phyloP scores from a whole-genome alignment of 1,140 invertebrate genomes.

The Subanguina moxae region DNA sequence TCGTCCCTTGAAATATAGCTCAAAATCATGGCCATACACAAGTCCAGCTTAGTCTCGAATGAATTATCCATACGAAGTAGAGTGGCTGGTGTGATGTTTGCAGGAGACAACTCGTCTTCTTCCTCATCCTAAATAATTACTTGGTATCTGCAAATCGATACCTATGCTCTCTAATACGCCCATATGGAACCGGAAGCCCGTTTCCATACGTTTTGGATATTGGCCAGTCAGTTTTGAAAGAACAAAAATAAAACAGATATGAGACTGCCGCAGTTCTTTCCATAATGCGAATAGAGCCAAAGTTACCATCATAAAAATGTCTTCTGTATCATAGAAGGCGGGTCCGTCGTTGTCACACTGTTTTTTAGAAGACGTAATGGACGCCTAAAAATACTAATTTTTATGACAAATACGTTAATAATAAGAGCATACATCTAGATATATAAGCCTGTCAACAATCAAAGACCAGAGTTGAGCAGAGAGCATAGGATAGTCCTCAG shows the following conservation, averaged over 20 bases:
- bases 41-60: slow-evolving; percentile 18
- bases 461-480: slow-evolving; percentile 21
- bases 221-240: too few relatives aligned
- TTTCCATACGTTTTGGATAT: too few relatives aligned
- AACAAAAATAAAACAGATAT: too few relatives aligned
- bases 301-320: slow-evolving; percentile 10
- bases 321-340: not conserved
- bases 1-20: slow-evolving; percentile 3
- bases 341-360: not conserved
- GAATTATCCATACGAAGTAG: not conserved
- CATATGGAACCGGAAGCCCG: too few relatives aligned
- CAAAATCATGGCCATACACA: slow-evolving; percentile 20
- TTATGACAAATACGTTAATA: too few relatives aligned
- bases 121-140: not conserved
- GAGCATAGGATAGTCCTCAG: slow-evolving; percentile 6
- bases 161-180: too few relatives aligned
- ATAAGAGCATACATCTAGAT: slow-evolving; percentile 12
- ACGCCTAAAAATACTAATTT: slow-evolving; percentile 4
- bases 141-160: too few relatives aligned
- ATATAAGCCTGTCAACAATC: slow-evolving; percentile 27
- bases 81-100: not conserved
- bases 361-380: not conserved
- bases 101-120: not conserved
- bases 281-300: too few relatives aligned
- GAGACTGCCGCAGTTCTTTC: too few relatives aligned